Evolutionary conservation across 2,113 vertebrate genomes (phyloP).

Genomic region (Falco punctatus): DNA sequence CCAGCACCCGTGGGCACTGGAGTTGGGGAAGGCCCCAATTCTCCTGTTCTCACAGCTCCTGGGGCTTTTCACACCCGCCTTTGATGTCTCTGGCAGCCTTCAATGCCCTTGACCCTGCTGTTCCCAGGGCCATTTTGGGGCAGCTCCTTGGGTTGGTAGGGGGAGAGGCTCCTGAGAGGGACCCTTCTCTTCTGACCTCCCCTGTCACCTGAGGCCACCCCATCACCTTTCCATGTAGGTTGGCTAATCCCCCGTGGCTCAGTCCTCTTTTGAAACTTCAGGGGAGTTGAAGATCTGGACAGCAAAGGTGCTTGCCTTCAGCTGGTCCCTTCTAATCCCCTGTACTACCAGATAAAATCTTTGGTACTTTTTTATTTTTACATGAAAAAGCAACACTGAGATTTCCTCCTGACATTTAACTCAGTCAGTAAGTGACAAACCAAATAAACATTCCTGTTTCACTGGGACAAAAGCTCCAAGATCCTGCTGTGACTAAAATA

Average conservation of each 20-base stretch:
- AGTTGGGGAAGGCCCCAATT: neutral
- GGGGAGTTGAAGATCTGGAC: neutral
- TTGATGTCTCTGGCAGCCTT: neutral
- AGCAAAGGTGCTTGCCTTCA: neutral
- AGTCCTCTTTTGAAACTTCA: neutral
- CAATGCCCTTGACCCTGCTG: accelerated
- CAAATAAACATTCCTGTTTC: constrained; percentile 11
- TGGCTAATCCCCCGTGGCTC: neutral
- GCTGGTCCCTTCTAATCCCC: neutral
- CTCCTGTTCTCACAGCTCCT: neutral
- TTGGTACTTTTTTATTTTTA: neutral
- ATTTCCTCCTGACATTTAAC: constrained; percentile 63
- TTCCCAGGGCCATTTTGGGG: neutral
- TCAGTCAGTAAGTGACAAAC: constrained; percentile 20
- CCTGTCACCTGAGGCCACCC: neutral
- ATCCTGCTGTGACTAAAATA: constrained; percentile 41
- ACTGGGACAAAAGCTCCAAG: constrained; percentile 27
- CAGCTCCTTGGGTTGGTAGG: neutral
- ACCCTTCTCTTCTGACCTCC: neutral
- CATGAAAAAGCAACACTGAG: neutral
- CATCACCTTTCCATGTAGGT: accelerated
- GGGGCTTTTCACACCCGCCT: neutral
- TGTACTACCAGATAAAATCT: neutral
- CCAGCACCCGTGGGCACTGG: neutral
- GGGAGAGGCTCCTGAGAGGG: neutral